Evolutionary conservation across 1,140 invertebrate genomes (phyloP), one percentile per base, ranked within the genome.

Genomic region (Diprion similis): DNA sequence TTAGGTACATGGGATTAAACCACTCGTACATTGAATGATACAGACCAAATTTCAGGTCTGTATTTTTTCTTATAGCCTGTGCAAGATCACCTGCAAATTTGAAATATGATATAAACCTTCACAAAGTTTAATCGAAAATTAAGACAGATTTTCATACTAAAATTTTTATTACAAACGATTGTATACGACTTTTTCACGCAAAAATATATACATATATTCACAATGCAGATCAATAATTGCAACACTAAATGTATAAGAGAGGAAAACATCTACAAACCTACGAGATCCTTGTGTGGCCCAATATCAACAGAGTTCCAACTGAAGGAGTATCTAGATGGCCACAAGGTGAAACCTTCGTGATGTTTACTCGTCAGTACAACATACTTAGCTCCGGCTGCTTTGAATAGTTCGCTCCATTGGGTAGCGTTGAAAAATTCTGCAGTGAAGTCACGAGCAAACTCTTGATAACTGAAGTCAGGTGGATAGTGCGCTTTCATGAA

Each of bases 11-110:
- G 0, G 95, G 95, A 88, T 98, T 95, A 81, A 92, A 98, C 96
- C 96, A 98, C 85, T 98, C 97, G 82, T 93, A 97, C 11, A 97
- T 80, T 0, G 96, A 97, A 83, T 98, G 95, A 83, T 98, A 98
- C 0, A 97, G 83, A 1, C 96, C 96, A 86, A 97, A 97, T 78
- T 90, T 92, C 0, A 97, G 78, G 46, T 90, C 79, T 6, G 91
- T 90, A n/a, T 90, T 81, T 8, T 86, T 87, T 75, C 93, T 89
- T 19, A 97, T 89, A 1, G 95, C 93, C n/a, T 86, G 77, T 0
- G 93, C 89, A 8, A 98, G 83, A 77, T 96, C 95, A 65, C 91
- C 93, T 93, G 78, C 46, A 77, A 79, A 67, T 72, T 46, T 67
- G 24, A 37, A 37, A 37, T 37, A 37, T 37, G 24, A 37, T 59